Conservation (phyloP, 2,797 vertebrate species). For the Oreortyx pictus region DNA sequence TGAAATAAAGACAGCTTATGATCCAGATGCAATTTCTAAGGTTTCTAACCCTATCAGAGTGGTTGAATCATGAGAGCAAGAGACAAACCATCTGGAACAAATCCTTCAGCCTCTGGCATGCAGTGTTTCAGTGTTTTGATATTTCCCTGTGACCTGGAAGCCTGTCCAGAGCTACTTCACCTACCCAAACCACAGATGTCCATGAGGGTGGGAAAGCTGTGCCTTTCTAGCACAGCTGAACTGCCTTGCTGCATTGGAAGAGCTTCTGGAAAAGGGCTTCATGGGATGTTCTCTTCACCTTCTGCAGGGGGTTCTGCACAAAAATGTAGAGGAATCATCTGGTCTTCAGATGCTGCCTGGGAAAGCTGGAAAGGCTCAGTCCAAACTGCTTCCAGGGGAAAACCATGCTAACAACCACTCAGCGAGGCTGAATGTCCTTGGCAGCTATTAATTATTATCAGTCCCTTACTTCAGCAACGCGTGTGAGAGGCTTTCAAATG, state of each 20-base stretch:
- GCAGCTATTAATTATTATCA: constrained; percentile 67
- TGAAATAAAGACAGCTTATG: neutral
- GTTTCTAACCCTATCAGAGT: constrained; percentile 32
- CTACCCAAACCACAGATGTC: neutral
- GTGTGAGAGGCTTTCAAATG: constrained; percentile 47
- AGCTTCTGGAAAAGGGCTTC: neutral
- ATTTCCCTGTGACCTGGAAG: neutral
- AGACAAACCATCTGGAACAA: constrained; percentile 48
- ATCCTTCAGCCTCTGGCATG: neutral
- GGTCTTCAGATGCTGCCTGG: neutral
- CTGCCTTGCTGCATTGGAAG: neutral
- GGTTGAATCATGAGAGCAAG: neutral
- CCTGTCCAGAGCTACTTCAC: constrained; percentile 29
- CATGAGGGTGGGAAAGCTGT: neutral
- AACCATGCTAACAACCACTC: constrained; percentile 28
- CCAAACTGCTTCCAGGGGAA: constrained; percentile 31
- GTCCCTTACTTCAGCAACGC: constrained; percentile 25
- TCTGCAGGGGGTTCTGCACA: neutral
- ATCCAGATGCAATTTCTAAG: constrained; percentile 46
- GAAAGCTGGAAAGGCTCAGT: constrained; percentile 27
- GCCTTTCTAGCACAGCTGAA: neutral
- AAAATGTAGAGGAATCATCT: neutral
- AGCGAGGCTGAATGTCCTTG: constrained; percentile 51
- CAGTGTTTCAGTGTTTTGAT: constrained; percentile 10
- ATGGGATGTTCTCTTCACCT: neutral